These are phyloP conservation scores for Bombus pyrosoma DNA, from an alignment of 1,140 invertebrate genomes.

Conservation along the genomic window DNA sequence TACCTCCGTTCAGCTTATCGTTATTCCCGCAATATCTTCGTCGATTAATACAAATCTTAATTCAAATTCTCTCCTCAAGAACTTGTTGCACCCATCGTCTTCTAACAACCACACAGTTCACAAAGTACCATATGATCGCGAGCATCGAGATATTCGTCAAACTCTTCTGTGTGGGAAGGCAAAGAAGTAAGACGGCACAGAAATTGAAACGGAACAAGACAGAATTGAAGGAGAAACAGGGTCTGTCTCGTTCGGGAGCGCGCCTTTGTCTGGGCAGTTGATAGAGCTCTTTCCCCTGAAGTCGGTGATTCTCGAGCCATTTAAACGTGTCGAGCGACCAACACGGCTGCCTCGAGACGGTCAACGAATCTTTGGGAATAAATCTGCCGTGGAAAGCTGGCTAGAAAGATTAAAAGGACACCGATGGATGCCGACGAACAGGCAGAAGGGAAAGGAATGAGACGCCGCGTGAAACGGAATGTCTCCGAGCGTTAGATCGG, in stretches of 20 bases:
- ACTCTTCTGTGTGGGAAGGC: too few relatives aligned
- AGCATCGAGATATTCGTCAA: conserved; percentile 19
- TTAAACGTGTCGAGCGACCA: conserved; percentile 20
- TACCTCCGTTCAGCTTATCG: too few relatives aligned
- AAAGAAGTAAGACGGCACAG: neutral
- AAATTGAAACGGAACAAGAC: conserved; percentile 9
- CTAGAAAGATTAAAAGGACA: conserved; percentile 43
- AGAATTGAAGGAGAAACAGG: conserved; percentile 41
- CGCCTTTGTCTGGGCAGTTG: conserved; percentile 36
- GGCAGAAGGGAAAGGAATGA: neutral
- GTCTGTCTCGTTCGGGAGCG: conserved; percentile 24
- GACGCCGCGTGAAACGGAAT: conserved; percentile 11
- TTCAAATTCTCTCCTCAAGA: neutral
- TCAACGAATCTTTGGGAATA: conserved; percentile 38
- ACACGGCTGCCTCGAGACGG: conserved; percentile 18
- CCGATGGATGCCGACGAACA: neutral
- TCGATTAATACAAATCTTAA: neutral
- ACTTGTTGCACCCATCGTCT: neutral
- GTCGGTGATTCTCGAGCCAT: neutral
- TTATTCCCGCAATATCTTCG: neutral
- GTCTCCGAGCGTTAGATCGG: neutral
- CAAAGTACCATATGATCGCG: conserved; percentile 12
- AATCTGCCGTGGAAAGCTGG: too few relatives aligned
- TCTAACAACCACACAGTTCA: neutral
- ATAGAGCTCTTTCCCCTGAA: conserved; percentile 13